These are phyloP conservation scores for Meandrusa payeni DNA, from an alignment of 2,888 invertebrate species.

Conservation along the genomic window DNA sequence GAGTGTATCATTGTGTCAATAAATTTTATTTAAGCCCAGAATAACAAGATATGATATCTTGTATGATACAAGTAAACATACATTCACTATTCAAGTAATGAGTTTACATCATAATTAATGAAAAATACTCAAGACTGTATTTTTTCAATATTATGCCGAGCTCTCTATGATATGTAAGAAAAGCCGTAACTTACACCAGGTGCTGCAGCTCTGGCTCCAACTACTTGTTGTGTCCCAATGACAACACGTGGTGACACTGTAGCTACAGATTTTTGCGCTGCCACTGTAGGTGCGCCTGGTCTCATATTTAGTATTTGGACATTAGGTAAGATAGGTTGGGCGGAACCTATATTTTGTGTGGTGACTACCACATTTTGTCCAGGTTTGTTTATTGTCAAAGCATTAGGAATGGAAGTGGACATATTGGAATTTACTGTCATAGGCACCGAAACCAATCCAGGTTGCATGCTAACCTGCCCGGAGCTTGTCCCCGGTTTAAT, in stretches of 20 bases:
- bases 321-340: conserved; percentile 85
- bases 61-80: no score
- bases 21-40: no score
- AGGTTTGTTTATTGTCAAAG: conserved; percentile 83
- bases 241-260: conserved; percentile 91
- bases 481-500: conserved; percentile 65
- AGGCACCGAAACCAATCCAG: conserved; percentile 83
- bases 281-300: conserved; percentile 84
- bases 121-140: no score
- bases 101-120: no score
- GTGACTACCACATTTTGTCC: conserved; percentile 76
- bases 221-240: conserved; percentile 90
- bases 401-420: conserved; percentile 80
- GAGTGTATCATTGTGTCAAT: no score
- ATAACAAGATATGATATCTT: no score
- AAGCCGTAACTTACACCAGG: conserved; percentile 83
- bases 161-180: conserved; percentile 1
- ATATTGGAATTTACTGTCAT: conserved; percentile 83
- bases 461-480: conserved; percentile 66
- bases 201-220: conserved; percentile 89
- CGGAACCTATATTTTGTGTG: conserved; percentile 82
- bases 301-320: conserved; percentile 93
- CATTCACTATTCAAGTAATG: conserved; percentile 14
- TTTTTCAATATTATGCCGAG: no score
- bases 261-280: conserved; percentile 88